A percentile compares a stretch with the other conserved stretches of the same genome.
phyloP scores from a whole-genome alignment of 2,797 vertebrate genomes.

The Cephalopachus bancanus region DNA sequence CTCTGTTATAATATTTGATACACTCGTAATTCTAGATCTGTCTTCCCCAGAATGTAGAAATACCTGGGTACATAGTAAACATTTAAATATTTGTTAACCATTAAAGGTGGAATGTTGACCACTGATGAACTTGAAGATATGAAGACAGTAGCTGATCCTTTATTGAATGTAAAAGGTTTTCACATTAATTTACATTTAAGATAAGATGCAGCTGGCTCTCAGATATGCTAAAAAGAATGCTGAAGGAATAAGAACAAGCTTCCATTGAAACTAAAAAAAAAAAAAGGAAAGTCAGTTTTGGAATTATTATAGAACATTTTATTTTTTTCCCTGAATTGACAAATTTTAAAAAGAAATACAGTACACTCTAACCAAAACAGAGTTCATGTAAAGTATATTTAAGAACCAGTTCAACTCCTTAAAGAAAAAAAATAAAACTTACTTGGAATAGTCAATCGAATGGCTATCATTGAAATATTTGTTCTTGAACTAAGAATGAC shows the following conservation, averaged over 20 bases:
- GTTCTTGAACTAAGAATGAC: constrained; percentile 19
- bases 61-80: not conserved
- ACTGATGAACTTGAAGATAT: not conserved
- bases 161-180: not conserved
- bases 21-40: not conserved
- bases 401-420: not conserved
- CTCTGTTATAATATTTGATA: not conserved
- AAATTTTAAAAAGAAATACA: not conserved
- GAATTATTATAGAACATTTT: not conserved
- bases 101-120: constrained; percentile 12
- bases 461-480: constrained; percentile 49
- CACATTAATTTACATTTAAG: constrained; percentile 43
- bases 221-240: not conserved
- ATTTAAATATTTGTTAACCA: constrained; percentile 39
- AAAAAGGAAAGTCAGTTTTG: not conserved
- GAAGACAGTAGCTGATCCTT: not conserved
- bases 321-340: not conserved
- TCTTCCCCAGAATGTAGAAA: not conserved
- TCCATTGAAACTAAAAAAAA: constrained; percentile 12
- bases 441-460: not conserved
- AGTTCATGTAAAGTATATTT: not conserved
- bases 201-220: not conserved
- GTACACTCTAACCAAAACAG: not conserved
- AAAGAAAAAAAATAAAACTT: constrained; percentile 37
- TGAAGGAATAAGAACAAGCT: not conserved